phyloP scores from a whole-genome alignment of 1,140 invertebrate species.

The Periplaneta americana region DNA sequence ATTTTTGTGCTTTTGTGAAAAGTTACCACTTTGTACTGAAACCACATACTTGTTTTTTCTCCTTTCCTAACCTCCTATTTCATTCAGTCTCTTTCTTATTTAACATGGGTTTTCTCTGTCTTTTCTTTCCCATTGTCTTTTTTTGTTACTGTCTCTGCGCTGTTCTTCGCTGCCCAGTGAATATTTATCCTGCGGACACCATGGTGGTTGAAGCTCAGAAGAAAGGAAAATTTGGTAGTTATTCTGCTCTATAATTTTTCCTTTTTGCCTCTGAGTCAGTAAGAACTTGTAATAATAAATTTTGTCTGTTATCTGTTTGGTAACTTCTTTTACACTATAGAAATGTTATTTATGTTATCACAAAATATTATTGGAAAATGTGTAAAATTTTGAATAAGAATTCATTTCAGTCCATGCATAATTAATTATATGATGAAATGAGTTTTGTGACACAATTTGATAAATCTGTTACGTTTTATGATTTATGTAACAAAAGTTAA shows the following conservation, averaged over 20 bases:
- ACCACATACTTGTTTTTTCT: not conserved
- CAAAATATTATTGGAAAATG: too few relatives aligned
- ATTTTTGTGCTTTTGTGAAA: not conserved
- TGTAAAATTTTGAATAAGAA: too few relatives aligned
- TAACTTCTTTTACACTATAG: too few relatives aligned
- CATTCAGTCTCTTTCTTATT: conserved; percentile 8
- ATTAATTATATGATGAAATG: too few relatives aligned
- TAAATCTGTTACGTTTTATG: too few relatives aligned
- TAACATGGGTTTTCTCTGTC: conserved; percentile 7
- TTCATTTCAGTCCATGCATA: too few relatives aligned
- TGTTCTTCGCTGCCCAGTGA: conserved; percentile 17
- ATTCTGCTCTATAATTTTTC: conserved; percentile 4
- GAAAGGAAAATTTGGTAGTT: conserved; percentile 20
- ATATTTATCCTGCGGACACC: conserved; percentile 15
- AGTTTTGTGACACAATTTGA: too few relatives aligned
- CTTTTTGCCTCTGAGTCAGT: not conserved
- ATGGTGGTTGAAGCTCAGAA: conserved; percentile 9
- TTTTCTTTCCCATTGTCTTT: conserved; percentile 11
- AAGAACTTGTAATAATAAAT: too few relatives aligned
- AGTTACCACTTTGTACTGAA: not conserved
- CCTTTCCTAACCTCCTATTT: not conserved
- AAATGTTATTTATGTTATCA: too few relatives aligned
- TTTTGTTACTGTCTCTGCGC: conserved; percentile 10
- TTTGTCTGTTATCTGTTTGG: too few relatives aligned
- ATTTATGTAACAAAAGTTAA: too few relatives aligned